Evolutionary conservation across 2,888 invertebrate genomes (phyloP).

Genomic region (Gasteruption jaculator): DNA sequence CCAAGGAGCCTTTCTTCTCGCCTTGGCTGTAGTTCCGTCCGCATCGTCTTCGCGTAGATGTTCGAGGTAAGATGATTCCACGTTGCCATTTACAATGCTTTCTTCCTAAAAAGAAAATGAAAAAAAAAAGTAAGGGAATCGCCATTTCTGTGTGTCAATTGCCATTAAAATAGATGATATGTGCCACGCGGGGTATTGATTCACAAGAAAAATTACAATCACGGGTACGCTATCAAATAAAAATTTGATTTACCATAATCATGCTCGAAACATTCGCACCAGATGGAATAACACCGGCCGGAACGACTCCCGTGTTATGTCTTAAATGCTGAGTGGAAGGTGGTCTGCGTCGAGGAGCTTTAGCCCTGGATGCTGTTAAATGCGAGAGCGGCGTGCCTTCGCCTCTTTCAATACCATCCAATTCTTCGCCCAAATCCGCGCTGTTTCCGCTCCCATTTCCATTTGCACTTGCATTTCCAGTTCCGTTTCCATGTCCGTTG

Average conservation of each 20-base stretch:
- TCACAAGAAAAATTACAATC: not conserved
- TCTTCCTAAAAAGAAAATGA: constrained; percentile 34
- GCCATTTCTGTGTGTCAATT: no score
- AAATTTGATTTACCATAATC: constrained; percentile 11
- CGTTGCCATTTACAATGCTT: constrained; percentile 45
- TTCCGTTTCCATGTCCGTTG: constrained; percentile 26
- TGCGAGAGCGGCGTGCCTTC: constrained; percentile 53
- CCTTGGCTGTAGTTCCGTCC: constrained; percentile 36
- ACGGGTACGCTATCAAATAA: not conserved
- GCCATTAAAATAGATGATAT: no score
- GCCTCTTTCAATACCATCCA: constrained; percentile 52
- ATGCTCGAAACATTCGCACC: constrained; percentile 13
- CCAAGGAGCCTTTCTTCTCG: constrained; percentile 45
- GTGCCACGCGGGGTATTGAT: not conserved
- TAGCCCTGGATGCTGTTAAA: constrained; percentile 56
- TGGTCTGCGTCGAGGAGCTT: constrained; percentile 65
- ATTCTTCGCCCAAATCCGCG: constrained; percentile 44
- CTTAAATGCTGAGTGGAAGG: constrained; percentile 55
- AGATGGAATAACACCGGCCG: constrained; percentile 22
- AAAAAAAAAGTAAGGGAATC: constrained; percentile 11
- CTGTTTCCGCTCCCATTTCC: constrained; percentile 29
- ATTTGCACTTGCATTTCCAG: constrained; percentile 25
- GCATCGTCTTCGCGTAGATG: constrained; percentile 39
- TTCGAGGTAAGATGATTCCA: constrained; percentile 37
- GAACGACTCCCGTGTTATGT: constrained; percentile 28